Conservation (phyloP, 2,888 invertebrate species). For the Drosophila flavopinicola region DNA sequence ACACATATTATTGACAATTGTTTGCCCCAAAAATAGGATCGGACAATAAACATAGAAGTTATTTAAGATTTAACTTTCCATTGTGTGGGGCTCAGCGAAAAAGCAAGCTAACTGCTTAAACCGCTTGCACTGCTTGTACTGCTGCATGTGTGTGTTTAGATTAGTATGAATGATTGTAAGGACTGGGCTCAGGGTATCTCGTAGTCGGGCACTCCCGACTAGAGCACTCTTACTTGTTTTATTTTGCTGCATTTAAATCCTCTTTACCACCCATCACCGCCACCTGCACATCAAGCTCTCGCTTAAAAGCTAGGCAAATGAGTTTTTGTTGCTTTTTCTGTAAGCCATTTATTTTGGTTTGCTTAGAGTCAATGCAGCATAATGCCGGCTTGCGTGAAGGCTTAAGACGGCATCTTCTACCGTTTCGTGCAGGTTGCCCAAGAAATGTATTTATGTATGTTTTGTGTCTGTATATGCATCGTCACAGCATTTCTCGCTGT, state of each 20-base stretch:
- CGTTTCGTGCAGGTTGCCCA: constrained; percentile 12
- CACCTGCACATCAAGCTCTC: constrained; percentile 30
- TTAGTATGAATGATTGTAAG: too few species aligned
- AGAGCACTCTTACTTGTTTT: constrained; percentile 71
- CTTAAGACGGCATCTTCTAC: constrained; percentile 57
- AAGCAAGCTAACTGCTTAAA: too few species aligned
- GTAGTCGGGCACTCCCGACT: too few species aligned
- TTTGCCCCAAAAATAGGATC: too few species aligned
- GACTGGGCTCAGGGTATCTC: too few species aligned
- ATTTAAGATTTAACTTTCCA: too few species aligned
- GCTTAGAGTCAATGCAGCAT: constrained; percentile 56
- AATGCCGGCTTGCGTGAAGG: constrained; percentile 64
- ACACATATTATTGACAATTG: too few species aligned
- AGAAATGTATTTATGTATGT: constrained; percentile 22
- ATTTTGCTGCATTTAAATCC: constrained; percentile 56
- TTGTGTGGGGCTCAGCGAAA: too few species aligned
- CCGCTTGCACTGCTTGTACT: too few species aligned
- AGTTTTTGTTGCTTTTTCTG: constrained; percentile 45
- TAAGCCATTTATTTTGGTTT: constrained; percentile 41
- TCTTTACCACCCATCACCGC: not conserved
- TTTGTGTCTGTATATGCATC: constrained; percentile 13
- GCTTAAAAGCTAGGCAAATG: constrained; percentile 50
- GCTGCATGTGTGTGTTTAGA: too few species aligned
- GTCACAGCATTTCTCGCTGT: too few species aligned
- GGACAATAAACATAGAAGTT: too few species aligned